Evolutionary conservation across 1,140 invertebrate genomes (phyloP).

Genomic region (Philopotamus ludificatus): DNA sequence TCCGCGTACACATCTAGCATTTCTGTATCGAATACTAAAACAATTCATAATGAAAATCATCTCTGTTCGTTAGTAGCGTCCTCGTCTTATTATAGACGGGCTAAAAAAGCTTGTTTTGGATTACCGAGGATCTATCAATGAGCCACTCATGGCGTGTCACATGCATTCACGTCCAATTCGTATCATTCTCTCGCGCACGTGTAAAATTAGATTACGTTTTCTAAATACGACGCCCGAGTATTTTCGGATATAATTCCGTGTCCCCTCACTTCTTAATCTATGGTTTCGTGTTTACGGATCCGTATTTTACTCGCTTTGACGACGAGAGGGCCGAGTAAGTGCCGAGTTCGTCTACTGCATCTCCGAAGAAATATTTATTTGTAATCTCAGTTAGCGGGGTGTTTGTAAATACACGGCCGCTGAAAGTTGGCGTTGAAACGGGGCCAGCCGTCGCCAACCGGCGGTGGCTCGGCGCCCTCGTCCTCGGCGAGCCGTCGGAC

Average conservation of each 20-base stretch:
- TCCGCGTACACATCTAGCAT: too few species aligned
- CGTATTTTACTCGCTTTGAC: neutral
- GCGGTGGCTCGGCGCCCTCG: neutral
- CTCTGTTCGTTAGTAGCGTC: neutral
- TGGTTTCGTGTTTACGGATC: neutral
- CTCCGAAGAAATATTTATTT: constrained; percentile 10
- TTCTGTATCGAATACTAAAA: too few species aligned
- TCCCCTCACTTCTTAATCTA: neutral
- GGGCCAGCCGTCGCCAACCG: neutral
- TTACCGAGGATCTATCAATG: too few species aligned
- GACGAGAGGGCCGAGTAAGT: neutral
- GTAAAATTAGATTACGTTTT: neutral
- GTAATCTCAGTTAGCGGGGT: constrained; percentile 11
- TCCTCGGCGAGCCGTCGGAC: neutral
- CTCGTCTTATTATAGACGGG: neutral
- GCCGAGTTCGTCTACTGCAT: neutral
- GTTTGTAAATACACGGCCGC: constrained; percentile 37
- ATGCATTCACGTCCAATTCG: too few species aligned
- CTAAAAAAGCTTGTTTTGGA: too few species aligned
- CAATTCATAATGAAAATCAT: too few species aligned
- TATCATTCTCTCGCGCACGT: neutral
- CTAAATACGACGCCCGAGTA: too few species aligned
- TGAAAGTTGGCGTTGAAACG: constrained; percentile 37
- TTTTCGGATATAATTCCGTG: too few species aligned
- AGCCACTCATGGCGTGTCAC: too few species aligned